Evolutionary conservation across 2,113 vertebrate genomes (phyloP).

Genomic region (Puffinus mauretanicus): DNA sequence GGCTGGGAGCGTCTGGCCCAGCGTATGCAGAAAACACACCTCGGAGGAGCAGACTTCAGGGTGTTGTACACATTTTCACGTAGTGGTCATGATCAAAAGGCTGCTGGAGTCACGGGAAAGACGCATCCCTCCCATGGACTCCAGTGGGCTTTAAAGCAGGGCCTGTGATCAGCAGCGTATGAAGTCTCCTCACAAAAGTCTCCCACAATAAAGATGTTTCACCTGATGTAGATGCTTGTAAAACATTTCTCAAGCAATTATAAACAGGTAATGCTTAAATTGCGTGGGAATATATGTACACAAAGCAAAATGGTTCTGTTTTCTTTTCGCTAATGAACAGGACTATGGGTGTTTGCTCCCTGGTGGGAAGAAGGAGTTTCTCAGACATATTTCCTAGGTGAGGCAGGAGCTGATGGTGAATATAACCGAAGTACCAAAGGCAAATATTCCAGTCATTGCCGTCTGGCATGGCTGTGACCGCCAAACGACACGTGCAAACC

Average conservation of each 20-base stretch:
- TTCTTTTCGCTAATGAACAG: conserved; percentile 7
- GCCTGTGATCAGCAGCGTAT: conserved; percentile 20
- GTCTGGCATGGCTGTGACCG: neutral
- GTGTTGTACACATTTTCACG: neutral
- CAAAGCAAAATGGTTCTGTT: neutral
- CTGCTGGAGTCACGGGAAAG: neutral
- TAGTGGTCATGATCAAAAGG: neutral
- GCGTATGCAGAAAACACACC: fast-evolving
- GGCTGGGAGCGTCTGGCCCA: neutral
- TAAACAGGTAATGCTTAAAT: conserved; percentile 47
- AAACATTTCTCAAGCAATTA: conserved; percentile 67
- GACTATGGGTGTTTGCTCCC: neutral
- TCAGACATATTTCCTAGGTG: conserved; percentile 7
- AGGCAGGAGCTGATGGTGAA: neutral
- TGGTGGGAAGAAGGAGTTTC: conserved; percentile 37
- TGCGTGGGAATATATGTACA: conserved; percentile 29
- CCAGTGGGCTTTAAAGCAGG: conserved; percentile 20
- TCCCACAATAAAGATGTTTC: conserved; percentile 58
- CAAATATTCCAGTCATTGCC: neutral
- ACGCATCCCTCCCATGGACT: neutral
- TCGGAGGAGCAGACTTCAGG: neutral
- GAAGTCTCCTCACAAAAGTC: conserved; percentile 13
- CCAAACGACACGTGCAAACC: neutral
- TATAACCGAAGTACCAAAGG: neutral
- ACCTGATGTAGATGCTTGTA: conserved; percentile 42